Conservation (phyloP, 2,797 vertebrate species). For the Avahi laniger region DNA sequence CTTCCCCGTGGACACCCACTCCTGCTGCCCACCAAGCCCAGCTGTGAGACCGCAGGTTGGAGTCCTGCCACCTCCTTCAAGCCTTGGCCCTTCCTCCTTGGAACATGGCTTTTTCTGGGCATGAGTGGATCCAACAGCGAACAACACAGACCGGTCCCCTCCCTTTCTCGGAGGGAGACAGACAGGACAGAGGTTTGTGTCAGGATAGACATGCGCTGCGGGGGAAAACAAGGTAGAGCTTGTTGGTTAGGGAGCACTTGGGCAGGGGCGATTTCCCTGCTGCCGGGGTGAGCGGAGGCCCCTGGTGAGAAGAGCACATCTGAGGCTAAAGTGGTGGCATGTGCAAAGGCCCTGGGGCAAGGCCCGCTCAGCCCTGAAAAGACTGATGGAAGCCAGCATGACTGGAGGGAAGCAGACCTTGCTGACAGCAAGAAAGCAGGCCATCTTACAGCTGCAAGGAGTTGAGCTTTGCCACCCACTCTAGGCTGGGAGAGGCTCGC, state of each 20-base stretch:
- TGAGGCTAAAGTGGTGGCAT: not conserved
- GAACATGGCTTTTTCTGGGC: not conserved
- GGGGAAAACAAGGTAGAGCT: not conserved
- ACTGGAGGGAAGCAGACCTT: not conserved
- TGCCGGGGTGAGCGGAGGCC: not conserved
- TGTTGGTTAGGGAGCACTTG: not conserved
- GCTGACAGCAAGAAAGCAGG: not conserved
- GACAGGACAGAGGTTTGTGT: no score
- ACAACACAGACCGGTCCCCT: not conserved
- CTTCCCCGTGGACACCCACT: accelerated
- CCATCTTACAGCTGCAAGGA: not conserved
- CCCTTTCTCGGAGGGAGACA: not conserved
- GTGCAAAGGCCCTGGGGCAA: not conserved
- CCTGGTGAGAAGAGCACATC: not conserved
- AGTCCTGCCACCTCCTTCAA: not conserved
- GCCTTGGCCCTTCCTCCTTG: not conserved
- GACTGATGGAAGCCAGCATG: not conserved
- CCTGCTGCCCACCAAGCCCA: not conserved
- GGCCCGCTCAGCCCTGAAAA: not conserved
- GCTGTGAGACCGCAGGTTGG: not conserved
- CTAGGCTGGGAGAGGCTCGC: not conserved
- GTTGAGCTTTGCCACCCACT: not conserved
- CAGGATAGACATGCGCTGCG: accelerated
- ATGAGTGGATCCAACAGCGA: not conserved
- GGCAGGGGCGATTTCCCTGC: not conserved